A percentile compares a stretch with the other conserved stretches of the same genome.
Conservation (phyloP, 2,797 vertebrate species). For the Novumbra hubbsi region DNA sequence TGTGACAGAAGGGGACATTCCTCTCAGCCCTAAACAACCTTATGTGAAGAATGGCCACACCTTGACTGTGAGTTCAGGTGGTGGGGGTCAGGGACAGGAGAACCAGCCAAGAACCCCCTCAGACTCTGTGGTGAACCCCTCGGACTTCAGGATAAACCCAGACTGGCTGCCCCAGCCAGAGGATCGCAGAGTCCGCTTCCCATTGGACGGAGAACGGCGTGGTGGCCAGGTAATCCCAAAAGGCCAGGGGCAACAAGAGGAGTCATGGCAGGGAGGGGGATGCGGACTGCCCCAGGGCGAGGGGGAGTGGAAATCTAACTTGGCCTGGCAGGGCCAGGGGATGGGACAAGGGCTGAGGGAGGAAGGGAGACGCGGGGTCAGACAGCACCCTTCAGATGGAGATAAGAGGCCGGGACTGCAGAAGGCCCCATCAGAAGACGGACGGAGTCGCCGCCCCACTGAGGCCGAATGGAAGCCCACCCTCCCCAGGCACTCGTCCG, state of each 20-base stretch:
- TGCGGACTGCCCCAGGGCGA: slow-evolving; percentile 69
- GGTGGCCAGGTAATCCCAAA: slow-evolving; percentile 56
- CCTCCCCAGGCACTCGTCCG: slow-evolving; percentile 74
- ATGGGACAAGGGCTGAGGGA: slow-evolving; percentile 39
- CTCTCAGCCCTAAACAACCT: slow-evolving; percentile 72
- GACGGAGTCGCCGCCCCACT: slow-evolving; percentile 64
- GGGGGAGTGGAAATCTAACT: slow-evolving; percentile 73
- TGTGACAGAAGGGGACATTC: slow-evolving; percentile 72
- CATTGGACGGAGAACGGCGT: slow-evolving; percentile 72
- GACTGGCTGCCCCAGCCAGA: slow-evolving; percentile 68
- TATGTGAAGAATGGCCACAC: slow-evolving; percentile 93
- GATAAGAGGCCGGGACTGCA: slow-evolving; percentile 70
- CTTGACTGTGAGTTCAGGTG: slow-evolving; percentile 68
- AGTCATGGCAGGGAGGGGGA: slow-evolving; percentile 72
- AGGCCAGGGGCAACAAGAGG: slow-evolving; percentile 69
- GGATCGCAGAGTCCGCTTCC: slow-evolving; percentile 63
- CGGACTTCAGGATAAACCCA: slow-evolving; percentile 70
- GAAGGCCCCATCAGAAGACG: slow-evolving; percentile 77
- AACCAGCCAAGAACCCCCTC: slow-evolving; percentile 57
- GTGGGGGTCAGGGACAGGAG: slow-evolving; percentile 57
- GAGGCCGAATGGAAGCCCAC: slow-evolving; percentile 76
- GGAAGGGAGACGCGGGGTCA: slow-evolving; percentile 61
- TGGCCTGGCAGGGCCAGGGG: slow-evolving; percentile 70
- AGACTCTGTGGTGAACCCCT: slow-evolving; percentile 41
- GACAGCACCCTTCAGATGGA: slow-evolving; percentile 60